These are phyloP conservation scores for Lasioglossum leucozonium DNA, from an alignment of 2,888 invertebrate genomes.

Conservation along the genomic window DNA sequence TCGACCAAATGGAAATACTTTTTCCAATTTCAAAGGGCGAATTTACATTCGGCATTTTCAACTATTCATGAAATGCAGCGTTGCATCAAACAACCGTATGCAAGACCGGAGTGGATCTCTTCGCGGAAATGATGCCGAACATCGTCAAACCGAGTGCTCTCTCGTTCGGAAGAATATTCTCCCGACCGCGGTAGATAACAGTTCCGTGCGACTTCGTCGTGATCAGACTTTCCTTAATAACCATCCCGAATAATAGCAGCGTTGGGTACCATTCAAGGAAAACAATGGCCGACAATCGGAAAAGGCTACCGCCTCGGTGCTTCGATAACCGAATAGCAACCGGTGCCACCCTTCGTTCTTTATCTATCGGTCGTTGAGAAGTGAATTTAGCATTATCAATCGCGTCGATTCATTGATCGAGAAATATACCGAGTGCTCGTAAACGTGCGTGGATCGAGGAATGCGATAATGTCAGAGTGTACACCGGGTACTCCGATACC, in stretches of 20 bases:
- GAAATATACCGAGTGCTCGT: background rate
- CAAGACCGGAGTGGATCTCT: background rate
- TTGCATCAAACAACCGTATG: background rate
- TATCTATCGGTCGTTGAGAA: background rate
- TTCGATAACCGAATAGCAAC: background rate
- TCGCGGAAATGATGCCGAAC: background rate
- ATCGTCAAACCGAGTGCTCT: constrained; percentile 28
- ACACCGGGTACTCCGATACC: background rate
- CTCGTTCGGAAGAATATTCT: constrained; percentile 11
- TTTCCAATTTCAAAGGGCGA: constrained; percentile 20
- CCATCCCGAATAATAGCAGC: background rate
- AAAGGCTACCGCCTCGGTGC: background rate
- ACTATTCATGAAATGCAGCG: constrained; percentile 20
- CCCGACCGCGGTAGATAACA: background rate
- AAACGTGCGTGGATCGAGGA: background rate
- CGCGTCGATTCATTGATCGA: background rate
- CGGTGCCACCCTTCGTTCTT: background rate
- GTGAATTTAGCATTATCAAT: background rate
- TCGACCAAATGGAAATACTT: constrained; percentile 24
- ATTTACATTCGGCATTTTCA: constrained; percentile 35
- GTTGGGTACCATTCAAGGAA: background rate
- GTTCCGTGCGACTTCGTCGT: background rate
- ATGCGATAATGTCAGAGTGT: background rate
- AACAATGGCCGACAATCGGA: background rate
- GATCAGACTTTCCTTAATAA: background rate